Conservation (phyloP, 2,113 vertebrate genomes). For the Amphilophus citrinellus region DNA sequence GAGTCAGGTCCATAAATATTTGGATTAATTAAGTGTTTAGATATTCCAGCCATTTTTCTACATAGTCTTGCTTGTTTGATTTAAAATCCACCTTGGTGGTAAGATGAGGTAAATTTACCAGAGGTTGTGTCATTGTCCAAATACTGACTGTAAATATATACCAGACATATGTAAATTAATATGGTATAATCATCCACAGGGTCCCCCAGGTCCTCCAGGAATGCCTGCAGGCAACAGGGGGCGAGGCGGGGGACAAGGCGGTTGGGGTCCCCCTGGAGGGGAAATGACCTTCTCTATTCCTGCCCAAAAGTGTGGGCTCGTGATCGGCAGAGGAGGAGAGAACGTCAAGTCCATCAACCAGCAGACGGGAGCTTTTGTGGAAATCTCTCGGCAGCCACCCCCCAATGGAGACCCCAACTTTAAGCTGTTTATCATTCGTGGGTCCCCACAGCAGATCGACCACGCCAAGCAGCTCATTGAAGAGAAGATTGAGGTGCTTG, state of each 20-base stretch:
- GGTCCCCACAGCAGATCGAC: slow-evolving; percentile 91
- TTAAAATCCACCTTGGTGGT: too few species aligned
- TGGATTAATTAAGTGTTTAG: not conserved
- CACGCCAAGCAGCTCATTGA: slow-evolving; percentile 95
- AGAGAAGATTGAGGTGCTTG: slow-evolving; percentile 91
- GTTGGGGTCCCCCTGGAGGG: slow-evolving; percentile 90
- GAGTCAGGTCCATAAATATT: not conserved
- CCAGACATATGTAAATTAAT: not conserved
- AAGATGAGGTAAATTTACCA: not conserved
- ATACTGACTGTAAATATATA: too few species aligned
- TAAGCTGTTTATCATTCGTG: slow-evolving; percentile 91
- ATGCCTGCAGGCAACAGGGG: slow-evolving; percentile 89
- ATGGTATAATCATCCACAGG: slow-evolving; percentile 52
- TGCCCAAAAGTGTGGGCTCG: slow-evolving; percentile 92
- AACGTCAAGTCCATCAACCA: slow-evolving; percentile 95
- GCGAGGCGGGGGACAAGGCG: slow-evolving; percentile 87
- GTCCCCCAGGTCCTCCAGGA: slow-evolving; percentile 84
- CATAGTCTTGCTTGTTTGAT: too few species aligned
- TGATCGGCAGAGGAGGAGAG: slow-evolving; percentile 92
- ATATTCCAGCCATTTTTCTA: too few species aligned
- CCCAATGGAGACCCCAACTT: slow-evolving; percentile 94
- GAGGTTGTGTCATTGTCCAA: not conserved
- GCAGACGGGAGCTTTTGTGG: slow-evolving; percentile 92
- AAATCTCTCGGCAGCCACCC: slow-evolving; percentile 90
- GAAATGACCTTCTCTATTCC: slow-evolving; percentile 94